A percentile compares a stretch with the other conserved stretches of the same genome.
phyloP scores from a whole-genome alignment of 2,797 vertebrate species.

The Myotis findleyi region DNA sequence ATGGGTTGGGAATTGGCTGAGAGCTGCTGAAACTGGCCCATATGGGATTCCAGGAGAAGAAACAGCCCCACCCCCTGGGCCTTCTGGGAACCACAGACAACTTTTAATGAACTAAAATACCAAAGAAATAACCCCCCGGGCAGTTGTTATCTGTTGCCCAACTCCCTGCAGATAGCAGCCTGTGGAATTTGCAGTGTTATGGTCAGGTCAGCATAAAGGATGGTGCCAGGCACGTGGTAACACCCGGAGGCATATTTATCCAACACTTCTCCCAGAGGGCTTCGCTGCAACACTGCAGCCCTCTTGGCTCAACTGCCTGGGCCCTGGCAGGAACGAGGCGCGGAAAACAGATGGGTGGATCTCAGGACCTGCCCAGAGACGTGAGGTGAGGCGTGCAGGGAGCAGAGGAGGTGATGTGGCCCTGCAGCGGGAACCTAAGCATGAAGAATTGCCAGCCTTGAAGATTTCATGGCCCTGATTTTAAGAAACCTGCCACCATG shows the following conservation, averaged over 20 bases:
- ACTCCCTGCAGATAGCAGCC: conserved; percentile 55
- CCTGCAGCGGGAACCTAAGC: background rate
- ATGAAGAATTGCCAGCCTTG: background rate
- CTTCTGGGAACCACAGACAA: conserved; percentile 74
- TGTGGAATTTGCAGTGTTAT: conserved; percentile 69
- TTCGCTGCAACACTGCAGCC: background rate
- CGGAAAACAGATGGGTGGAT: background rate
- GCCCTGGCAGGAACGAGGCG: background rate
- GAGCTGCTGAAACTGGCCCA: conserved; percentile 58
- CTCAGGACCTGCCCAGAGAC: background rate
- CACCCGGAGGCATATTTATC: conserved; percentile 52
- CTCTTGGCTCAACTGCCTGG: conserved; percentile 53
- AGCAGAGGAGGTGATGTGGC: fast-evolving
- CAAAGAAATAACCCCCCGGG: conserved; percentile 67
- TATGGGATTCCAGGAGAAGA: conserved; percentile 73
- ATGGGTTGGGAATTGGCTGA: background rate
- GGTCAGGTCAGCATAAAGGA: conserved; percentile 58
- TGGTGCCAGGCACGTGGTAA: conserved; percentile 38
- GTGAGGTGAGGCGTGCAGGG: fast-evolving
- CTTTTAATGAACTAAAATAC: conserved; percentile 83
- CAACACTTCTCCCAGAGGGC: conserved; percentile 37
- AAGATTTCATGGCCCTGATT: background rate
- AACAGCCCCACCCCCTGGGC: conserved; percentile 50
- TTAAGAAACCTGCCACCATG: conserved; percentile 24
- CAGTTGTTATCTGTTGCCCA: conserved; percentile 69